phyloP scores from a whole-genome alignment of 2,113 vertebrate species.

The Saguinus midas region DNA sequence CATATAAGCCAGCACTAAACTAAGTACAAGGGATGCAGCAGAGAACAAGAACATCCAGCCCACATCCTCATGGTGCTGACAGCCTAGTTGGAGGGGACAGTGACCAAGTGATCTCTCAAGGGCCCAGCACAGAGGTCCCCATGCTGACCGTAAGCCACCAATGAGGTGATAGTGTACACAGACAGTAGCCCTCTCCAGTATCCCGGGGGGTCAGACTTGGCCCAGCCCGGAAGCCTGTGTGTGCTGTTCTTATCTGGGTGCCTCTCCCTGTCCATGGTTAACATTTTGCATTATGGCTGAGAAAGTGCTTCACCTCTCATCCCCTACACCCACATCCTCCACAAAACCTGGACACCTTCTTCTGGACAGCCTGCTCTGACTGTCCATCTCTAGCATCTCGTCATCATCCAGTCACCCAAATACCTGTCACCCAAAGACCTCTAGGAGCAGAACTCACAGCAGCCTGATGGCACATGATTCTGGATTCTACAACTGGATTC shows the following conservation, averaged over 20 bases:
- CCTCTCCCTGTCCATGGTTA: background rate
- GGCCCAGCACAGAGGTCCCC: background rate
- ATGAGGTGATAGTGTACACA: accelerated
- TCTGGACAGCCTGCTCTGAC: too few species aligned
- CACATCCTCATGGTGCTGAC: background rate
- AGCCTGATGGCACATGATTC: background rate
- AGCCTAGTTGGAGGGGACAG: background rate
- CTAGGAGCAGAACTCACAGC: background rate
- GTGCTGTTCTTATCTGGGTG: accelerated
- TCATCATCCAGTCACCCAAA: background rate
- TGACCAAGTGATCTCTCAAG: background rate
- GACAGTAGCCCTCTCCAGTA: background rate
- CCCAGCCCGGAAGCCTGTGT: background rate
- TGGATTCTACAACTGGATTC: background rate
- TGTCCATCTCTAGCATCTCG: background rate
- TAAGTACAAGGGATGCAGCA: background rate
- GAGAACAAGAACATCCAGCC: background rate
- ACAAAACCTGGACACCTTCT: background rate
- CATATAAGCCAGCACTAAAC: background rate
- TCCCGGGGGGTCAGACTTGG: background rate
- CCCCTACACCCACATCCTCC: background rate
- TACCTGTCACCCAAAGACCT: background rate
- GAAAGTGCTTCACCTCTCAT: background rate
- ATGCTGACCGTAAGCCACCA: accelerated
- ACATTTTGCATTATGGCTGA: background rate